These are phyloP conservation scores for Loripinus fragilis DNA, from an alignment of 2,888 invertebrate species.

Conservation along the genomic window DNA sequence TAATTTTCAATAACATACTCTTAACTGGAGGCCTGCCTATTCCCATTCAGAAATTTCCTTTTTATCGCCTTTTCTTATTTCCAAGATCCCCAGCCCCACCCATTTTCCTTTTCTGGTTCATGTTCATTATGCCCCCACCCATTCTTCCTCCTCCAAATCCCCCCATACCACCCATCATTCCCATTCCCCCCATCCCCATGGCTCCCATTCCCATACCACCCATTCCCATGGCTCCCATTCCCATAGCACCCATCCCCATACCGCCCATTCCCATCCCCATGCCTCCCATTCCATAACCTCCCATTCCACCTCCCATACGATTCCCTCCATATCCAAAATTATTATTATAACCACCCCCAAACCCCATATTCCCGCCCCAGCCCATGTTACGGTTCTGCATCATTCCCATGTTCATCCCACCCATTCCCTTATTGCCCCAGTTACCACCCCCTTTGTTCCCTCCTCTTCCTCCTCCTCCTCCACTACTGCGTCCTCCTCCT, in stretches of 20 bases:
- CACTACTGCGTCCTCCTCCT: neutral
- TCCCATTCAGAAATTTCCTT: neutral
- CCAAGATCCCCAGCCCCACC: neutral
- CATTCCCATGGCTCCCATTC: neutral
- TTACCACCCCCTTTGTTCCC: neutral
- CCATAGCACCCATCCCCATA: neutral
- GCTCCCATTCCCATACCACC: neutral
- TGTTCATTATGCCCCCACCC: neutral
- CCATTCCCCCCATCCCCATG: neutral
- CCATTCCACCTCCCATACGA: neutral
- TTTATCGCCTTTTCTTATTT: neutral
- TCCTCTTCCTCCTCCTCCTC: neutral
- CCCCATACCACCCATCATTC: neutral
- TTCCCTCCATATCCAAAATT: neutral
- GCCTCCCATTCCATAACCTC: neutral
- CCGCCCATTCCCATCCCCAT: neutral
- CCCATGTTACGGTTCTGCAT: slow-evolving; percentile 5
- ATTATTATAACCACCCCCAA: neutral
- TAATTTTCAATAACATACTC: too few relatives aligned
- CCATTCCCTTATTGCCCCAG: slow-evolving; percentile 6
- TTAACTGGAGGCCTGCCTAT: too few relatives aligned
- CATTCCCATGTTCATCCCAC: neutral
- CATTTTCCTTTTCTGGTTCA: neutral
- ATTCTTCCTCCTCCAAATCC: neutral
- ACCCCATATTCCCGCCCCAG: neutral